Evolutionary conservation across 2,888 invertebrate genomes (phyloP).

Genomic region (Plagodis pulveraria): DNA sequence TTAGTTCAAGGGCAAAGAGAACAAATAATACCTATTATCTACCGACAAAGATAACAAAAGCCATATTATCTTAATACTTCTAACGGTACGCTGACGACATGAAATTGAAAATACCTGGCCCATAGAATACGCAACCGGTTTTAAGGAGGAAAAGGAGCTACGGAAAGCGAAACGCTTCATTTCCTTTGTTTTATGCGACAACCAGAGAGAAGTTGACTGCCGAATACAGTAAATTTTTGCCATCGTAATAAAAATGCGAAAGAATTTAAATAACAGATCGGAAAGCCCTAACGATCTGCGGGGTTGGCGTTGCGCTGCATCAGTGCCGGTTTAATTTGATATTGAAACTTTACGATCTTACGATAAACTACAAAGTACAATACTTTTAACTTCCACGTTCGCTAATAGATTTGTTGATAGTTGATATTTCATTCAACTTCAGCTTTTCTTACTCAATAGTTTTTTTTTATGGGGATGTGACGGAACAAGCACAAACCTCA

Average conservation of each 20-base stretch:
- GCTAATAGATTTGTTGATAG: too few relatives aligned
- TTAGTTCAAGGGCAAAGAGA: too few relatives aligned
- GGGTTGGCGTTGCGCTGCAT: conserved; percentile 41
- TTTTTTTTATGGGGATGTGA: too few relatives aligned
- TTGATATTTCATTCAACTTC: too few relatives aligned
- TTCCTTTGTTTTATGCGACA: conserved; percentile 74
- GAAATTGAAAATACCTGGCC: conserved; percentile 11
- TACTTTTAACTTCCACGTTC: too few relatives aligned
- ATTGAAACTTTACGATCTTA: neutral
- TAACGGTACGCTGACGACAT: conserved; percentile 1
- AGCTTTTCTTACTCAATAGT: too few relatives aligned
- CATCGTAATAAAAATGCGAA: conserved; percentile 59
- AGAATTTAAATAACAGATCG: conserved; percentile 69
- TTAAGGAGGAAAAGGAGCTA: conserved; percentile 53
- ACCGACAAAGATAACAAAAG: too few relatives aligned
- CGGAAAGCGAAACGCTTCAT: conserved; percentile 63
- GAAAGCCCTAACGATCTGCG: conserved; percentile 63
- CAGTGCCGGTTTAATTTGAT: conserved; percentile 8
- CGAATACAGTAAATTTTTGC: conserved; percentile 63
- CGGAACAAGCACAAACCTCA: too few relatives aligned
- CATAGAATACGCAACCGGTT: conserved; percentile 41
- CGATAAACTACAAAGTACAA: neutral
- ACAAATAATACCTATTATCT: too few relatives aligned
- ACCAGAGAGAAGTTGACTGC: conserved; percentile 62
- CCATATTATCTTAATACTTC: too few relatives aligned